These are phyloP conservation scores for Meriones unguiculatus DNA, from an alignment of 2,113 vertebrate species.

Conservation along the genomic window DNA sequence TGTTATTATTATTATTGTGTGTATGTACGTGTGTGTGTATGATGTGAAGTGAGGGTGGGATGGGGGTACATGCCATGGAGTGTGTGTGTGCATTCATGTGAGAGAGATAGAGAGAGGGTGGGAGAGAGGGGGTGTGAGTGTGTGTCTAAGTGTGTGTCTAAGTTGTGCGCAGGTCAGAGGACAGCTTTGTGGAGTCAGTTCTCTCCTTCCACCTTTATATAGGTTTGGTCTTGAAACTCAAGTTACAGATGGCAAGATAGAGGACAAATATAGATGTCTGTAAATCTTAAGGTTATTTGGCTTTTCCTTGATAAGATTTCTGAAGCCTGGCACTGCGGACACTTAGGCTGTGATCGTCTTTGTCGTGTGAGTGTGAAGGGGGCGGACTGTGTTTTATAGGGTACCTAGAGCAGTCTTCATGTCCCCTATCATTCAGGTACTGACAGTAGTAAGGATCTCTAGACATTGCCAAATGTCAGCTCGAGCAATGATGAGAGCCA, in stretches of 20 bases:
- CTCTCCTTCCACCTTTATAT: not conserved
- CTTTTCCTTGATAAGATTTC: not conserved
- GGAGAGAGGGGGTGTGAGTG: not conserved
- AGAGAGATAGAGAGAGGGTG: too few species aligned
- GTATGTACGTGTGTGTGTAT: not conserved
- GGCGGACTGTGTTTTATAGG: not conserved
- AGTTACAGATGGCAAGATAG: not conserved
- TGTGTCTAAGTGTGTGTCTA: not conserved
- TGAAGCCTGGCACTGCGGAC: not conserved
- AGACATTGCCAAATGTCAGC: not conserved
- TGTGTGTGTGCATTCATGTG: not conserved
- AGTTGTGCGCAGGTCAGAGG: not conserved
- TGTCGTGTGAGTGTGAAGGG: not conserved
- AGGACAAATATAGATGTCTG: not conserved
- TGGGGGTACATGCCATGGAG: not conserved
- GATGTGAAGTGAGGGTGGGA: not conserved
- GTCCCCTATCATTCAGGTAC: not conserved
- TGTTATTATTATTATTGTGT: not conserved
- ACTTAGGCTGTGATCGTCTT: not conserved
- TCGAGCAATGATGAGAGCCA: not conserved
- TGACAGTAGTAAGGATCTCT: not conserved
- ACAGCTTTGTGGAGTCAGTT: not conserved
- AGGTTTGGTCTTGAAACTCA: conserved; percentile 39
- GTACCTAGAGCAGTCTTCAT: not conserved
- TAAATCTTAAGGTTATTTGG: conserved; percentile 15